A percentile compares a stretch with the other conserved stretches of the same genome.
phyloP scores from a whole-genome alignment of 64 coral and sea anemone genomes.

The Actinia tenebrosa region DNA sequence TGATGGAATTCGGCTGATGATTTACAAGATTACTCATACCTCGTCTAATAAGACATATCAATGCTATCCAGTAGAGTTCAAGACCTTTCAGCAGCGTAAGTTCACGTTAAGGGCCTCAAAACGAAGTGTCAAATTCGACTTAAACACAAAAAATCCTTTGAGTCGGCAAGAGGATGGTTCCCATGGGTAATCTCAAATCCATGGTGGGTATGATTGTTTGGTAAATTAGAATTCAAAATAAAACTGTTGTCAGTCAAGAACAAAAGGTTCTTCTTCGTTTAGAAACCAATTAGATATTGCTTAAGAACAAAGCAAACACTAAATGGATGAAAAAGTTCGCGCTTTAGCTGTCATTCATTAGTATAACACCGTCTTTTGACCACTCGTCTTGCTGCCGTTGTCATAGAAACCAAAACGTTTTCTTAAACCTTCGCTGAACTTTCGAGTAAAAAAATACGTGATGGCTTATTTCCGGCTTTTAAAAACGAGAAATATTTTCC shows the following conservation, averaged over 20 bases:
- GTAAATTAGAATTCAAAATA: constrained; percentile 10
- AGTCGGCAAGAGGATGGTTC: background rate
- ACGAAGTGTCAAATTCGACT: constrained; percentile 14
- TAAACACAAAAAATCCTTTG: background rate
- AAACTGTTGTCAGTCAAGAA: background rate
- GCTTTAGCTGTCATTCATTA: constrained; percentile 1
- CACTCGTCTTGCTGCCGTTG: background rate
- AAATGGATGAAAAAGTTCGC: background rate
- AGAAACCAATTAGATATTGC: constrained; percentile 20
- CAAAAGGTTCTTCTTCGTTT: constrained; percentile 20
- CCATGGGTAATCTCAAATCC: constrained; percentile 6
- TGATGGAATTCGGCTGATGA: constrained; percentile 20
- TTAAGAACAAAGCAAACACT: constrained; percentile 29
- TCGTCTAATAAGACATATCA: background rate
- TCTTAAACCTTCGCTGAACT: background rate
- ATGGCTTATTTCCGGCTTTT: background rate
- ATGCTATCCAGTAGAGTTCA: background rate
- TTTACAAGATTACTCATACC: background rate
- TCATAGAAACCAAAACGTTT: background rate
- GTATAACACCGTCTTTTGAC: background rate
- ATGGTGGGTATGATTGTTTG: background rate
- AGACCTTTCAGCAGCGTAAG: background rate
- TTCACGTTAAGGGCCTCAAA: constrained; percentile 1
- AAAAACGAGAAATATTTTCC: background rate
- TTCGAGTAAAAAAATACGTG: background rate